Evolutionary conservation across 2,797 vertebrate species (phyloP).

Genomic region (Threskiornis aethiopicus): DNA sequence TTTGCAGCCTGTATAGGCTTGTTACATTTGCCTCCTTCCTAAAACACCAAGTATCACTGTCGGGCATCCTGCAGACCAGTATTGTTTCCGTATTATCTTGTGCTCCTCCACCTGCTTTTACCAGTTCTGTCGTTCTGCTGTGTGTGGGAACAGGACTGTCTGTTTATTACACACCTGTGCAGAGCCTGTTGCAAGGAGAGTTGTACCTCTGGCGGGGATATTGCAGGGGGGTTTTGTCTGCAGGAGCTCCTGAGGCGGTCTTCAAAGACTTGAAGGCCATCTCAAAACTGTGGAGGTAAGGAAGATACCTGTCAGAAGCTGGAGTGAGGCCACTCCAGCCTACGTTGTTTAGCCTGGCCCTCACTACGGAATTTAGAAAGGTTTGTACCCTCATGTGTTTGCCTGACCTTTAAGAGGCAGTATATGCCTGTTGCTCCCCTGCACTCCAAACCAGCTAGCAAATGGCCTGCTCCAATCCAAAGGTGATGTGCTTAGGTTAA

Average conservation of each 20-base stretch:
- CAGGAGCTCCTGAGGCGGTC: not conserved
- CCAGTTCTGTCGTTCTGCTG: not conserved
- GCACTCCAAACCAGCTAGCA: not conserved
- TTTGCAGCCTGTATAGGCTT: not conserved
- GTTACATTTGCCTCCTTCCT: not conserved
- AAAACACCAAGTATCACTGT: not conserved
- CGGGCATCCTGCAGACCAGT: not conserved
- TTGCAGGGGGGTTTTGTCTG: not conserved
- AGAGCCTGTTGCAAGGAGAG: not conserved
- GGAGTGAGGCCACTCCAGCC: not conserved
- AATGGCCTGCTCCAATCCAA: not conserved
- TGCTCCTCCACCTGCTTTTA: not conserved
- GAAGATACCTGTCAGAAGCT: not conserved
- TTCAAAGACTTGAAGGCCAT: not conserved
- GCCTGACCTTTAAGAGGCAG: not conserved
- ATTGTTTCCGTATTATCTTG: not conserved
- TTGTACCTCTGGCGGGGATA: not conserved
- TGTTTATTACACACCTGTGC: not conserved
- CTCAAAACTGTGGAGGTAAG: not conserved
- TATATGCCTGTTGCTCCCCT: not conserved
- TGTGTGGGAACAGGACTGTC: not conserved
- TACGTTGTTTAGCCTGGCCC: not conserved
- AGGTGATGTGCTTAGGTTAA: not conserved
- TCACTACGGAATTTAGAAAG: not conserved
- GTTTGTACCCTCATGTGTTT: not conserved